A percentile compares a stretch with the other conserved stretches of the same genome.
These are phyloP conservation scores for Daboia siamensis DNA, from an alignment of 2,113 vertebrate species.

Conservation along the genomic window DNA sequence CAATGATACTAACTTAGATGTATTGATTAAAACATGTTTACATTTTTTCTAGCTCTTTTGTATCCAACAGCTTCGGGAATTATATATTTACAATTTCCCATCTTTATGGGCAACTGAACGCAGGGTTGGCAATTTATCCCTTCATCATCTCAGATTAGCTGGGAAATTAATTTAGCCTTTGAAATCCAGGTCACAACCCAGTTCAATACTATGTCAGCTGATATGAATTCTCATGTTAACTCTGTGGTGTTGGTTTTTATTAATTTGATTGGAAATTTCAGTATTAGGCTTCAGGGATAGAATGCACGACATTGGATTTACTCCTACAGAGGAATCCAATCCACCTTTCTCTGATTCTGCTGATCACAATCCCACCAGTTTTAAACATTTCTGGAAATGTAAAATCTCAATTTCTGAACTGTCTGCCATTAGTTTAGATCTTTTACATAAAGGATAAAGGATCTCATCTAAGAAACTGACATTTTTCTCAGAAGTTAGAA, in stretches of 20 bases:
- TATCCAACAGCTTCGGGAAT: neutral
- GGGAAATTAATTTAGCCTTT: neutral
- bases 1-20: neutral
- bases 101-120: neutral
- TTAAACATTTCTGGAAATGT: neutral
- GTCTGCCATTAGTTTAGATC: neutral
- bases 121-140: too few species aligned
- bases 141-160: neutral
- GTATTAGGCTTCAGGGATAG: neutral
- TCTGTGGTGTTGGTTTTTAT: neutral
- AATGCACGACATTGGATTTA: neutral
- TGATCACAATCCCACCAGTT: neutral
- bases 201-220: neutral
- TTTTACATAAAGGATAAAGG: neutral
- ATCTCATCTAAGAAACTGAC: neutral
- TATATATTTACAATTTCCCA: neutral
- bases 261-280: neutral
- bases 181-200: neutral
- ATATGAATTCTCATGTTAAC: neutral
- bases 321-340: neutral
- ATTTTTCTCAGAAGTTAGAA: neutral
- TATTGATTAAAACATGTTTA: neutral
- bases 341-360: neutral
- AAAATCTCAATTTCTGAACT: neutral
- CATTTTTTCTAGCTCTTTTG: neutral